A percentile compares a stretch with the other conserved stretches of the same genome.
phyloP scores from a whole-genome alignment of 2,113 vertebrate species.

The Pterocles orientalis region DNA sequence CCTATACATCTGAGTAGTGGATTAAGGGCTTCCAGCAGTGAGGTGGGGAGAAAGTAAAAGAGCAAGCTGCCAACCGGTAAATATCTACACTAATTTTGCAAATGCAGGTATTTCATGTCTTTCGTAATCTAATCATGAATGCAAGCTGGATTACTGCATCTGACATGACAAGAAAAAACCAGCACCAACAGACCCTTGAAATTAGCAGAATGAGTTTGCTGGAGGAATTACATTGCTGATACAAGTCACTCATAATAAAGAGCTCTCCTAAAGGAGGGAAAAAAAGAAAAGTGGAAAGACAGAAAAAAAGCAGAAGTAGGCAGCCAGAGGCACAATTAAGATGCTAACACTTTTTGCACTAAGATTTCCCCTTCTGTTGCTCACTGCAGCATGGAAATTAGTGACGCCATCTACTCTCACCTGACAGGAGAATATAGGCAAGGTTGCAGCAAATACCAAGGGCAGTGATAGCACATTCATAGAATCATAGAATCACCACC shows the following conservation, averaged over 20 bases:
- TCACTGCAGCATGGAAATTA: neutral
- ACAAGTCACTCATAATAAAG: neutral
- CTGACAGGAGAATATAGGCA: neutral
- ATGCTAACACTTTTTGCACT: neutral
- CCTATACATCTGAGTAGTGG: conserved; percentile 18
- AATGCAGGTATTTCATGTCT: conserved; percentile 65
- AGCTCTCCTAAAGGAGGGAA: neutral
- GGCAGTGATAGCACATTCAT: neutral
- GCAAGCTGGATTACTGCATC: conserved; percentile 58
- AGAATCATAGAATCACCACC: neutral
- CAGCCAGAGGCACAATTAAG: neutral
- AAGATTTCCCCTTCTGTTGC: neutral
- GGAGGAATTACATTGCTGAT: neutral
- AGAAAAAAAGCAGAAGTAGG: neutral
- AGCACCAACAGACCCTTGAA: conserved; percentile 2
- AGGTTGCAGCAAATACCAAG: neutral
- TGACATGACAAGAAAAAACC: conserved; percentile 61
- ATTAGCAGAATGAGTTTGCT: neutral
- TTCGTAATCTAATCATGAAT: conserved; percentile 64
- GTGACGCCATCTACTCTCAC: neutral
- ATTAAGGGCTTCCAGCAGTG: conserved; percentile 53
- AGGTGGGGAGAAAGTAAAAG: conserved; percentile 28
- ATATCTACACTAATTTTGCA: conserved; percentile 64
- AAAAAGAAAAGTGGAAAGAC: neutral
- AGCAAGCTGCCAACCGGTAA: conserved; percentile 63